These are phyloP conservation scores for Siniperca undulata DNA, from an alignment of 2,797 vertebrate genomes.

Conservation along the genomic window DNA sequence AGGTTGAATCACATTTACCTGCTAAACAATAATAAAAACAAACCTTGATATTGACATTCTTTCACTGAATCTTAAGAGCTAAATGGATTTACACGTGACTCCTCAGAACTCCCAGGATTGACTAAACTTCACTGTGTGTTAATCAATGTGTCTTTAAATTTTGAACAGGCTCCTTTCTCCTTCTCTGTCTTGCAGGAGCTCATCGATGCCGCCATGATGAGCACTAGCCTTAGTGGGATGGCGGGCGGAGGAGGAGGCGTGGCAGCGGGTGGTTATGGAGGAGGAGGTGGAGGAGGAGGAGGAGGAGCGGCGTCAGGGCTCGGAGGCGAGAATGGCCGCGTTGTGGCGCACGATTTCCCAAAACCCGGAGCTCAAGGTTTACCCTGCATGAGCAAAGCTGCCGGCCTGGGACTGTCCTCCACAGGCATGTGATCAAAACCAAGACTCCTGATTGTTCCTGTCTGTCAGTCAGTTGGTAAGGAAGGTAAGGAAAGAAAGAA, in stretches of 20 bases:
- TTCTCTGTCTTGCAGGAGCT: slow-evolving; percentile 88
- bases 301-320: slow-evolving; percentile 80
- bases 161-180: neutral
- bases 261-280: neutral
- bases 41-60: neutral
- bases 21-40: neutral
- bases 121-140: neutral
- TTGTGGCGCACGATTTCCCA: slow-evolving; percentile 93
- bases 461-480: neutral
- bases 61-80: neutral
- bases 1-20: no score
- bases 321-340: slow-evolving; percentile 94
- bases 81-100: neutral
- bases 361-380: slow-evolving; percentile 92
- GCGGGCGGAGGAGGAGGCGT: slow-evolving; percentile 32
- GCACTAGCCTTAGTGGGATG: slow-evolving; percentile 89
- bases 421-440: slow-evolving; percentile 90
- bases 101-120: neutral
- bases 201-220: slow-evolving; percentile 95
- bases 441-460: slow-evolving; percentile 48
- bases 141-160: neutral
- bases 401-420: slow-evolving; percentile 92
- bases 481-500: neutral
- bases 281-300: slow-evolving; percentile 68
- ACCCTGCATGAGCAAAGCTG: slow-evolving; percentile 95